Conservation (phyloP, 2,797 vertebrate genomes). For the Channa striata region DNA sequence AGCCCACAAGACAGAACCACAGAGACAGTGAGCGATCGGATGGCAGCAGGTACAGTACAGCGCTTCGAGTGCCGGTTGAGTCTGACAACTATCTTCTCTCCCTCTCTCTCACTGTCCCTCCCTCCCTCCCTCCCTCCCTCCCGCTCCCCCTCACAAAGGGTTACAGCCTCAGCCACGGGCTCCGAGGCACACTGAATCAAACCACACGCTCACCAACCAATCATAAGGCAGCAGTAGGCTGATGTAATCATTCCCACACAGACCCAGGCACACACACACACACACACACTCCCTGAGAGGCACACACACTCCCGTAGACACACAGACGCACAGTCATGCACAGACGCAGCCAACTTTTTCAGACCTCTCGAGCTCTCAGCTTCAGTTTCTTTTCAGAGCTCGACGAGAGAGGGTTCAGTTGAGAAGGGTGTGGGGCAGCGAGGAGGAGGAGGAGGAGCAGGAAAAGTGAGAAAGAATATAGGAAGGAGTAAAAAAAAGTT, state of each 20-base stretch:
- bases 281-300: slow-evolving; percentile 33
- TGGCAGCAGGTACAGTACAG: slow-evolving; percentile 82
- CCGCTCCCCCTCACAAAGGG: slow-evolving; percentile 89
- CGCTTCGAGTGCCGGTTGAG: slow-evolving; percentile 82
- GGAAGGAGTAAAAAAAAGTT: slow-evolving; percentile 30
- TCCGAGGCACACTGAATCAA: slow-evolving; percentile 92
- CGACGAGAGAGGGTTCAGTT: slow-evolving; percentile 56
- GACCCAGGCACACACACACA: slow-evolving; percentile 69
- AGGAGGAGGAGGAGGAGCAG: slow-evolving; percentile 28
- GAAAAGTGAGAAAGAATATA: slow-evolving; percentile 26
- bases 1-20: slow-evolving; percentile 66
- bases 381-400: slow-evolving; percentile 68
- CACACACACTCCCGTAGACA: slow-evolving; percentile 71
- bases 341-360: slow-evolving; percentile 76
- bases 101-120: slow-evolving; percentile 73
- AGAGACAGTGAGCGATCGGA: slow-evolving; percentile 68
- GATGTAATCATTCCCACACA: slow-evolving; percentile 92
- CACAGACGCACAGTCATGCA: slow-evolving; percentile 79
- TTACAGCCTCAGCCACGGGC: slow-evolving; percentile 86
- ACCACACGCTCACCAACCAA: slow-evolving; percentile 90
- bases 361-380: slow-evolving; percentile 62
- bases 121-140: slow-evolving; percentile 30
- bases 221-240: slow-evolving; percentile 87
- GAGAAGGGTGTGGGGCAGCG: slow-evolving; percentile 62
- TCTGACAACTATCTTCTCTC: slow-evolving; percentile 83